Evolutionary conservation across 2,797 vertebrate species (phyloP), one percentile per base, ranked within the genome.

Genomic region (Galaxias olidus): DNA sequence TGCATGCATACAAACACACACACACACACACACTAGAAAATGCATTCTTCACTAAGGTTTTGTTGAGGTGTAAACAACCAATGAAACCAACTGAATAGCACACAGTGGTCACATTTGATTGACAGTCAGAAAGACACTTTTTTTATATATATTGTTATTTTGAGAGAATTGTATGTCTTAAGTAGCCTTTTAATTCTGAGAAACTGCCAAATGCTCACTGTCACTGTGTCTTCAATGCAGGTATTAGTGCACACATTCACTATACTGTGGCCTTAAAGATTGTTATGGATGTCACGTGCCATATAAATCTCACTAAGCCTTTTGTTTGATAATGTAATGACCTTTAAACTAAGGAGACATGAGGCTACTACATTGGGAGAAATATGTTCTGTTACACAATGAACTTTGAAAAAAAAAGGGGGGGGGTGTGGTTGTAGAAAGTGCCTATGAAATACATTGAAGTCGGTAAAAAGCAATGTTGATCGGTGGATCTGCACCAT

Each of bases 241-340:
- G 59, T 65, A 52, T 73, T 65, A 81, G 77, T 84, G 67, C 75
- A 74, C 75, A 79, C 48, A 50, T 62, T 69, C 51, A 66, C 63
- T 66, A 59, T 59, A 72, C 75, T 57, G 73, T 78, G 59, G 76
- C 82, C 81, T 86, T 84, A 40, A 57, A n/a, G 40, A 44, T 19
- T 15, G 20, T 46, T 43, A 11, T 63, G 48, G 52, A 57, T 9
- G 17, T 72, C 43, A 18, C 10, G 42, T 71, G 69, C 65, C 74
- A 72, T 61, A 51, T 61, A 59, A 4, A 74, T 53, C 64, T 67
- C 56, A 68, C 20, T 45, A 68, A 19, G 46, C 46, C 46, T 47
- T 47, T 47, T 47, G 1, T 14, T 14, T 12, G 10, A 11, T 12
- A 14, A 47, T 47, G 51, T 57, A 64, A 76, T 66, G 74, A 74